Evolutionary conservation across 2,113 vertebrate genomes (phyloP), one percentile per base, ranked within the genome.

Genomic region (Phaethornis superciliosus): DNA sequence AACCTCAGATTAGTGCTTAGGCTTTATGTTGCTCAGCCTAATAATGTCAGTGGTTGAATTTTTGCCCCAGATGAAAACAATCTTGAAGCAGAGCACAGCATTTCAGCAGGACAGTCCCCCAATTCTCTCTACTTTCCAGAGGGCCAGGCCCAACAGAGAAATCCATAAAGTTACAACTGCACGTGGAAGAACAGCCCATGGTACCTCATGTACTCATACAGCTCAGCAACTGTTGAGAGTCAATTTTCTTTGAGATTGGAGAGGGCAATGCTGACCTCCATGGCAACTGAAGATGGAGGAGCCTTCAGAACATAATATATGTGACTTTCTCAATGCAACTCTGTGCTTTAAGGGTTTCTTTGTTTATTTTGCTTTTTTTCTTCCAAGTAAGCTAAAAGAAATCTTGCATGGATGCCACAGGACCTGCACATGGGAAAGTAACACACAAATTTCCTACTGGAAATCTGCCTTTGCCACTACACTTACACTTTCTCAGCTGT

Each of bases 1-100:
- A 97, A 96, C 84, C 89, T 90, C 89, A 88, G 75, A 86, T 94
- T 91, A 92, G 49, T 84, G 87, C 79, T 96, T 90, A 79, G 90
- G 76, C 91, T 78, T 94, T 95, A 82, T 77, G 72, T 30, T 88
- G 72, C 67, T 94, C 92, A 89, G 77, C 52, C 88, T 90, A 51
- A 79, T 92, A 83, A 76, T 58, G 42, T 60, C 87, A 81, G 63
- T 49, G 55, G 87, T 68, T 84, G 81, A 90, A 84, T 81, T 93
- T 89, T 69, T 88, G 52, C 56, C 94, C 88, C 81, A 72, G 11
- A 87, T 69, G 72, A 82, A 90, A 88, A 60, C 6, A 65, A 32
- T 47, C 72, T 74, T n/a, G 46, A 81, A 86, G 67, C 72, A 70
- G 82, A 89, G n/a, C 47, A 56, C 2, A 26, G 32, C 27, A 63